These are phyloP conservation scores for Dysmachus trigonus DNA, from an alignment of 2,888 invertebrate species.

Conservation along the genomic window DNA sequence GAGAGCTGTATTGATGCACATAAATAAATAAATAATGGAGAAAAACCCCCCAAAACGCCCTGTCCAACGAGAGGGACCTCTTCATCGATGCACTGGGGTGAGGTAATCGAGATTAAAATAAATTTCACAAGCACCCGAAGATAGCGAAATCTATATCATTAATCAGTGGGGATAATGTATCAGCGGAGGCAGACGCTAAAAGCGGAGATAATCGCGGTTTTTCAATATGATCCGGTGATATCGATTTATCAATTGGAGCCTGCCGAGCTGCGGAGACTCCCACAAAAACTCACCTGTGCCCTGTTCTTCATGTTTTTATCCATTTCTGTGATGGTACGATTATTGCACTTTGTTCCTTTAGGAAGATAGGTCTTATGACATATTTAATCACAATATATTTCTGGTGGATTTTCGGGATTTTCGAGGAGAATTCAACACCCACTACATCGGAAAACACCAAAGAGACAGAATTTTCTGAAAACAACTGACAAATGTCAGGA, in stretches of 20 bases:
- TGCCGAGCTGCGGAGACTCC: neutral
- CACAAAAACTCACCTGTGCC: constrained; percentile 42
- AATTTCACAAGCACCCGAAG: neutral
- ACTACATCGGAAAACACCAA: neutral
- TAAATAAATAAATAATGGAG: neutral
- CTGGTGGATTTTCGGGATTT: neutral
- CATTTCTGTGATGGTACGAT: constrained; percentile 7
- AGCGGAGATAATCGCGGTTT: neutral
- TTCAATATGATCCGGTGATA: neutral
- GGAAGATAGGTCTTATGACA: neutral
- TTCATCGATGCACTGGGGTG: neutral
- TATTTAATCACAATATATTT: neutral
- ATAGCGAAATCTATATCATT: neutral
- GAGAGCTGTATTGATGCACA: neutral
- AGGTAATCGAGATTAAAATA: neutral
- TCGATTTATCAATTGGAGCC: neutral
- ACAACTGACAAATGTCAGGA: neutral
- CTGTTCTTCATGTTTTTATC: constrained; percentile 43
- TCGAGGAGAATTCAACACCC: neutral
- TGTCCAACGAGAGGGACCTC: neutral
- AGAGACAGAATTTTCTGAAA: constrained; percentile 3
- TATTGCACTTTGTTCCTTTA: constrained; percentile 16
- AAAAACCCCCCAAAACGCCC: neutral
- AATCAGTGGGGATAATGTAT: neutral
- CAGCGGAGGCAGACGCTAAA: neutral